Evolutionary conservation across 1,140 invertebrate species (phyloP), one percentile per base, ranked within the genome.

Genomic region (Physella acuta): DNA sequence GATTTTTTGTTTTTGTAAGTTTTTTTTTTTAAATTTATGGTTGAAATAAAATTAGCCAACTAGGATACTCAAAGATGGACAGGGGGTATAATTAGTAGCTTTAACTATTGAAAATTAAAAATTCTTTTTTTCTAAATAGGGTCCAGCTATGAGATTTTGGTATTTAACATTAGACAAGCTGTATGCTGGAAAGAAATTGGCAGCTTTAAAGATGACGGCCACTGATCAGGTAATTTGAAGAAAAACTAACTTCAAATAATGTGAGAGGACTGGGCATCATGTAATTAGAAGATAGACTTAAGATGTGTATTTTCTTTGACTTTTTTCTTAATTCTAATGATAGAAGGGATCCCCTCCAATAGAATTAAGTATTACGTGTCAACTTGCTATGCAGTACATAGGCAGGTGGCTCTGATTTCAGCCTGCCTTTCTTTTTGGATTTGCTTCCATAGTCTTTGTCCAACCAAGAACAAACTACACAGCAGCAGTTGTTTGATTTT

Each of bases 141-240:
- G 76, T 56, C 76, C 76, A 26, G 28, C 71, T 37, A 49, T 77
- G 39, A 31, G 76, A 34, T 63, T 53, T 20, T 77, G 76, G 76
- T 77, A 77, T 61, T 37, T 77, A 60, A 73, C 89, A 55, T 79
- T 94, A 49, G 90, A 92, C 61, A 88, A 84, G 73, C 76, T 88
- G 64, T 89, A 88, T 85, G 86, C 83, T 11, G 85, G 83, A 74
- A 88, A 34, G 24, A 73, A 85, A 78, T 78, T 82, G 39, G 88
- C 75, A 56, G 72, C 88, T 3, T 53, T 92, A 1, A 91, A 91
- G 80, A 93, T 93, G 86, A 89, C 93, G 20, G 82, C 87, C n/a
- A 80, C 88, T 28, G 93, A 95, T 86, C 93, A 95, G 84, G 60
- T 75, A 34, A 59, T 30, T 26, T 11, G 44, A 49, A n/a, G 44